Evolutionary conservation across 2,888 invertebrate genomes (phyloP).

Genomic region (Agonopterix arenella): DNA sequence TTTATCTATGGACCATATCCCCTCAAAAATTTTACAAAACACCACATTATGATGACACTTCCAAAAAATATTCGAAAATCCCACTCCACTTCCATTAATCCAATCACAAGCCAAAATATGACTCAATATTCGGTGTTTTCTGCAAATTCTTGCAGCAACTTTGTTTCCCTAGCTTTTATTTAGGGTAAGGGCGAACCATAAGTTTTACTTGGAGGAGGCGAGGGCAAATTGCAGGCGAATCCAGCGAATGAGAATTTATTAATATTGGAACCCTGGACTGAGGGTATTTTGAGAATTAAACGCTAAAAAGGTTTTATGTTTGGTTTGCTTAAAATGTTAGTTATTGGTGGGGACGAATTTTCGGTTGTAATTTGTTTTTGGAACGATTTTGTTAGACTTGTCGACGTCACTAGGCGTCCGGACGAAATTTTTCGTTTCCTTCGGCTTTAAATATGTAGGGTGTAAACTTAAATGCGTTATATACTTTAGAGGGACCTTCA

Average conservation of each 20-base stretch:
- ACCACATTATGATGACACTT: too few relatives aligned
- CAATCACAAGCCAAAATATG: slow-evolving; percentile 36
- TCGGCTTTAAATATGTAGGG: too few relatives aligned
- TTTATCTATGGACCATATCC: too few relatives aligned
- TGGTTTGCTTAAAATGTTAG: slow-evolving; percentile 10
- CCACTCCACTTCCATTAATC: slow-evolving; percentile 2
- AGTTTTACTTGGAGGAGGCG: slow-evolving; percentile 58
- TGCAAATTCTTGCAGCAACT: slow-evolving; percentile 35
- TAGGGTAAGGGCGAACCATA: slow-evolving; percentile 58
- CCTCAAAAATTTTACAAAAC: too few relatives aligned
- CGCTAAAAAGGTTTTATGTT: slow-evolving; percentile 52
- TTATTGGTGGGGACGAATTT: background rate
- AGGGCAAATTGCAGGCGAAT: slow-evolving; percentile 70
- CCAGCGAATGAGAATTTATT: slow-evolving; percentile 73
- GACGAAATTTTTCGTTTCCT: too few relatives aligned
- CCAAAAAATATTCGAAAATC: background rate
- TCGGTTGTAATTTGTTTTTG: background rate
- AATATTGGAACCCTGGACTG: slow-evolving; percentile 58
- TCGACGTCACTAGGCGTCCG: too few relatives aligned
- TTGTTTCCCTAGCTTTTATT: slow-evolving; percentile 44
- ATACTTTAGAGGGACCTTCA: too few relatives aligned
- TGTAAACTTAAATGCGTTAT: too few relatives aligned
- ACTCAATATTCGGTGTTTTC: slow-evolving; percentile 41
- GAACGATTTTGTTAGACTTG: background rate
- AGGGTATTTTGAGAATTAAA: slow-evolving; percentile 52